phyloP scores from a whole-genome alignment of 53 echinoderm and acorn worm species.

The Actinopyga echinites region DNA sequence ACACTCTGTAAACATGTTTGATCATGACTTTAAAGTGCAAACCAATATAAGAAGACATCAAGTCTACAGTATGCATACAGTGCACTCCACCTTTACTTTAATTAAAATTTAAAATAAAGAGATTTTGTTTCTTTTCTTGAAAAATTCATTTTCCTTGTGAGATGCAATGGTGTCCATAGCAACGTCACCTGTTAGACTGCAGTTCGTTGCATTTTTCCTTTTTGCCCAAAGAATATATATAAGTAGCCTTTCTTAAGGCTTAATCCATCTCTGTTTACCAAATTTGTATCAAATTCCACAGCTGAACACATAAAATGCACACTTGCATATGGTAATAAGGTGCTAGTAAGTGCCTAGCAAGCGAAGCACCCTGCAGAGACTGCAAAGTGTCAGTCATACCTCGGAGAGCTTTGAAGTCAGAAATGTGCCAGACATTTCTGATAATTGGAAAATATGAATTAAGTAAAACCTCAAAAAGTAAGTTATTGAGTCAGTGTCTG shows the following conservation, averaged over 20 bases:
- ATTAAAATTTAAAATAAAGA: too few species aligned
- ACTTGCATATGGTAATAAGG: conserved; percentile 25
- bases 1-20: too few species aligned
- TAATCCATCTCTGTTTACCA: conserved; percentile 4
- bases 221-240: not conserved
- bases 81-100: too few species aligned
- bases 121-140: too few species aligned
- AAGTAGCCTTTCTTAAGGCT: conserved; percentile 4
- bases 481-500: conserved; percentile 13
- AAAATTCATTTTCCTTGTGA: too few species aligned
- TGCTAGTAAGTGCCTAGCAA: not conserved
- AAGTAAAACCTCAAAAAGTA: not conserved
- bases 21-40: too few species aligned
- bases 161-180: too few species aligned
- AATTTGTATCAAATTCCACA: conserved; percentile 27
- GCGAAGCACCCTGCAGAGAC: conserved; percentile 25
- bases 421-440: not conserved
- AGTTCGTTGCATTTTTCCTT: too few species aligned
- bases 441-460: conserved; percentile 10
- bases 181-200: too few species aligned
- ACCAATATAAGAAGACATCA: too few species aligned
- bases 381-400: conserved; percentile 5
- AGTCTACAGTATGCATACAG: too few species aligned
- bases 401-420: not conserved
- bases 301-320: conserved; percentile 12